Percentiles rank a stretch among this genome's conserved stretches.
phyloP scores from a whole-genome alignment of 2,797 vertebrate species.

The Crypturellus tataupa region DNA sequence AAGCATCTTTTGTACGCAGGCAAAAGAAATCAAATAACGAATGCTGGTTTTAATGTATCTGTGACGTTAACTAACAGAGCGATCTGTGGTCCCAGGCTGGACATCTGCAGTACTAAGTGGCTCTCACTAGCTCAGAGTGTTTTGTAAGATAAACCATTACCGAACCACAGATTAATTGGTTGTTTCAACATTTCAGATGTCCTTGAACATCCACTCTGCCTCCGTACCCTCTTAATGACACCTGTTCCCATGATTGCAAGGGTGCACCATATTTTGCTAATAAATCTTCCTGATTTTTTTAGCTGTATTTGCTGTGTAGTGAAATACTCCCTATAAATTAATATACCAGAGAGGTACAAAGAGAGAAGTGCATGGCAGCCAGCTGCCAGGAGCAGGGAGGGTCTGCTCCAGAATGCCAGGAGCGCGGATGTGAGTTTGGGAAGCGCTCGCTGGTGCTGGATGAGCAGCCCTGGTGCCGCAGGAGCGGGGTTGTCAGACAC shows the following conservation, averaged over 20 bases:
- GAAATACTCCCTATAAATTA: neutral
- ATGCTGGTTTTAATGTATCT: accelerated
- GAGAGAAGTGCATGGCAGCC: neutral
- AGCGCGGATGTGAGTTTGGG: no score
- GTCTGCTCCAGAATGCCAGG: neutral
- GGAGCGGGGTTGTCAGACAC: neutral
- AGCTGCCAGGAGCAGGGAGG: neutral
- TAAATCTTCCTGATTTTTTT: neutral
- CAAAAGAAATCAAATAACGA: neutral
- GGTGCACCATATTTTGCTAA: neutral
- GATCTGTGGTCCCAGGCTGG: neutral
- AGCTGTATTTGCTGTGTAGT: neutral
- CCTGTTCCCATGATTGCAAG: neutral
- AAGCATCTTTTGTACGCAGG: no score
- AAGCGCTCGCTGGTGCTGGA: no score
- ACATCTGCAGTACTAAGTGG: neutral
- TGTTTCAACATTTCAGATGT: neutral
- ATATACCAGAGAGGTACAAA: neutral
- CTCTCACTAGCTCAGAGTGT: neutral
- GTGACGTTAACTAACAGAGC: accelerated
- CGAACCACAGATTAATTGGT: neutral
- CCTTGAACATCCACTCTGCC: neutral
- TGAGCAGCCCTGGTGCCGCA: neutral
- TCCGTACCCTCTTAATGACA: neutral
- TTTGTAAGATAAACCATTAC: neutral